Evolutionary conservation across 2,888 invertebrate species (phyloP).

Genomic region (Sphinx pinastri): DNA sequence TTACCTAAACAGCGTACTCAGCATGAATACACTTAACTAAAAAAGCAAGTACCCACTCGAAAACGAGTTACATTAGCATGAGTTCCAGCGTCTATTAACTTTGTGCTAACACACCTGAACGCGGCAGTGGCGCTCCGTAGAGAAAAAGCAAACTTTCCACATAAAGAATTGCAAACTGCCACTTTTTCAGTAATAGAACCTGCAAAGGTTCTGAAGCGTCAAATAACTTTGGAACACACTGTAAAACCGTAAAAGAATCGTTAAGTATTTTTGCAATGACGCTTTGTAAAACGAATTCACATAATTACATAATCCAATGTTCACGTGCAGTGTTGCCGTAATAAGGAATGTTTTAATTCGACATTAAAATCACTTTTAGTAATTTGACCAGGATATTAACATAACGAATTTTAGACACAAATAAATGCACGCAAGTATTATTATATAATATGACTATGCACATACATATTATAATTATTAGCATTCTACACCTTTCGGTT

Average conservation of each 20-base stretch:
- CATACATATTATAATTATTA: not conserved
- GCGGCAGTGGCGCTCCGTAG: not conserved
- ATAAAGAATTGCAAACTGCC: constrained; percentile 11
- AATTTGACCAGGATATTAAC: not conserved
- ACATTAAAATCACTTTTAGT: not conserved
- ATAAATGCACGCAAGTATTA: not conserved
- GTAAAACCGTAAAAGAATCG: constrained; percentile 1
- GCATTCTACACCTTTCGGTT: not conserved
- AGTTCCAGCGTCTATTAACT: constrained; percentile 1
- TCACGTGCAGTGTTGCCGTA: not conserved
- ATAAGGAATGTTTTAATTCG: not conserved
- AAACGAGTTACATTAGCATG: not conserved
- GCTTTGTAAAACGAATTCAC: not conserved
- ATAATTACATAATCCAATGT: not conserved
- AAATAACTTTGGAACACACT: constrained; percentile 2
- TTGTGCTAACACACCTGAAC: constrained; percentile 1
- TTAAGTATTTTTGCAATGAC: not conserved
- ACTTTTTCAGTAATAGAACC: constrained; percentile 1
- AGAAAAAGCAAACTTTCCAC: constrained; percentile 17
- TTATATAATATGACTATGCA: constrained; percentile 3
- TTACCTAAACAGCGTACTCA: not conserved
- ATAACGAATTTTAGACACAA: not conserved
- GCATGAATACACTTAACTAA: not conserved
- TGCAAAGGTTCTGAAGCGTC: not conserved
- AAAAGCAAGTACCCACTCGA: not conserved